Evolutionary conservation across 2,797 vertebrate genomes (phyloP), one percentile per base, ranked within the genome.

Genomic region (Anolis apletophallus): DNA sequence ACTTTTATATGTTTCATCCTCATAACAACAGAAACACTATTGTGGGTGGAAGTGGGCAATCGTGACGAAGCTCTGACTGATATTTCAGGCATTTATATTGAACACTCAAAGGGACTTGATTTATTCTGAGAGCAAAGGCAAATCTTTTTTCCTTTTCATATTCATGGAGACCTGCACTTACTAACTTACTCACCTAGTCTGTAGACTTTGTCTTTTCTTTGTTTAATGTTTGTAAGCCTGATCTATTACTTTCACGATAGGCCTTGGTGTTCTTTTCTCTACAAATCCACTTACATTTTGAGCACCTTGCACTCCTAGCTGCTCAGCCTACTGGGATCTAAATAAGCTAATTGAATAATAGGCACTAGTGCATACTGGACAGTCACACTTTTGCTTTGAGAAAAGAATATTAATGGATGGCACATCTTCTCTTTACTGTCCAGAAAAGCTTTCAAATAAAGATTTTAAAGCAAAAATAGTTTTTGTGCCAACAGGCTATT

Each of bases 381-480:
- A n/a, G 10, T 52, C 29, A 36, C 32, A 54, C 6, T 26, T 55
- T 72, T 72, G 34, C 68, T 55, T 26, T 29, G 68, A 40, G 21
- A 34, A 54, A 83, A 5, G 32, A 74, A 11, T 68, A 80, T 54
- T 36, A 71, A 55, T 72, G 12, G 79, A 50, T 81, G 23, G 9
- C 34, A 61, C 34, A 40, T 61, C 59, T 83, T 29, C n/a, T 61
- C 26, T 61, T 55, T 57, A 29, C 26, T 19, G 32, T 55, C 81
- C 54, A 73, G 69, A 57, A 73, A 74, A 74, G 71, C 57, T 83
- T 73, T 74, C 69, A 74, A 46, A 83, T 74, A 83, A 73, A 46
- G 34, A 57, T 83, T 72, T 83, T 29, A 40, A 83, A 71, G 32
- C 59, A 32, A 40, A 78, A 32, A 32, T 21, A 55, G 21, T 40